Conservation (phyloP, 2,888 invertebrate genomes). For the Actias luna region DNA sequence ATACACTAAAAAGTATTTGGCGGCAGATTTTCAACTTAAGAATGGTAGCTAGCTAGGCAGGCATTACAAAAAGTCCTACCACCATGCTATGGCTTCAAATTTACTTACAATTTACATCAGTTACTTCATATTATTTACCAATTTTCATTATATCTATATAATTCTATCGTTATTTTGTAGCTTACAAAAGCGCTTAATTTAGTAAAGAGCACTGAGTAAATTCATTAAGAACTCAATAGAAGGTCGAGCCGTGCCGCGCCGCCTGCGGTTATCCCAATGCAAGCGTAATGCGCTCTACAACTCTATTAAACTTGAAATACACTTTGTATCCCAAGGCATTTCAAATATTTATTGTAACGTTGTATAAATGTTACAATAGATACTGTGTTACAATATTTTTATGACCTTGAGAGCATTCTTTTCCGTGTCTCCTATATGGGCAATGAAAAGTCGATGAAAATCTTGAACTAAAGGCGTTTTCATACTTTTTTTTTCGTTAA, state of each 20-base stretch:
- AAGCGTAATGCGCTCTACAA: slow-evolving; percentile 51
- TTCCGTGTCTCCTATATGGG: too few relatives aligned
- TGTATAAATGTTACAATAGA: slow-evolving; percentile 4
- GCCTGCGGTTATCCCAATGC: slow-evolving; percentile 42
- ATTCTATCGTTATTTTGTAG: slow-evolving; percentile 1
- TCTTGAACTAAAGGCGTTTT: too few relatives aligned
- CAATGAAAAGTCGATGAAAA: too few relatives aligned
- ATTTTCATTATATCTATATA: background rate
- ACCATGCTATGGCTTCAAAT: too few relatives aligned
- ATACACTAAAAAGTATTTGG: too few relatives aligned
- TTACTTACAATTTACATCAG: background rate
- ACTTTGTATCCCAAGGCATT: slow-evolving; percentile 30
- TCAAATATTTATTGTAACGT: slow-evolving; percentile 34
- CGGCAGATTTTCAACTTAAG: too few relatives aligned
- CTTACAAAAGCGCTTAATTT: slow-evolving; percentile 40
- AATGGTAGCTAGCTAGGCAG: too few relatives aligned
- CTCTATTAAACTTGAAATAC: slow-evolving; percentile 58
- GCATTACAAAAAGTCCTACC: too few relatives aligned
- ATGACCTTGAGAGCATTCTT: background rate
- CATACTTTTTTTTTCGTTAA: too few relatives aligned
- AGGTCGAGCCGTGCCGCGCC: slow-evolving; percentile 9
- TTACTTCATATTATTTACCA: background rate
- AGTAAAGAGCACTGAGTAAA: slow-evolving; percentile 50
- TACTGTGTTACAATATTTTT: background rate
- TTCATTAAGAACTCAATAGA: slow-evolving; percentile 46